Conservation (phyloP, 2,113 vertebrate species). For the Barbus barbus region DNA sequence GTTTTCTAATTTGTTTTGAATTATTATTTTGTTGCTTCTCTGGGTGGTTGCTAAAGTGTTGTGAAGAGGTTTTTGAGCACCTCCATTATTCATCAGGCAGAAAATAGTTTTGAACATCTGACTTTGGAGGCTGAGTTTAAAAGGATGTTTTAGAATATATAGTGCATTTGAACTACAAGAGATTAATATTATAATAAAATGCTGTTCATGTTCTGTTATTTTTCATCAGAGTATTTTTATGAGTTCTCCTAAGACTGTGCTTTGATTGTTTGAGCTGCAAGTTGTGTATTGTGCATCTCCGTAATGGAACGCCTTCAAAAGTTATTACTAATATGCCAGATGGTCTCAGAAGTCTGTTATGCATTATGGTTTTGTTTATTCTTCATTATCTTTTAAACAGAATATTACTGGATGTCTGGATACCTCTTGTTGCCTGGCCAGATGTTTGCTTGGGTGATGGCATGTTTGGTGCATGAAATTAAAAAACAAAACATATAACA, state of each 20-base stretch:
- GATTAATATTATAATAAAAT: neutral
- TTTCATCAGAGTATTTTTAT: neutral
- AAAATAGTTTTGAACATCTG: neutral
- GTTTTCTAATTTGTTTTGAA: neutral
- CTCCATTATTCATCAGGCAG: neutral
- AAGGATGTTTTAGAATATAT: neutral
- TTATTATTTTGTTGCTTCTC: neutral
- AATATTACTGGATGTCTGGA: slow-evolving; percentile 31
- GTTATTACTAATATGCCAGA: slow-evolving; percentile 40
- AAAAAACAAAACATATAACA: neutral
- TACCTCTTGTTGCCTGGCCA: slow-evolving; percentile 14
- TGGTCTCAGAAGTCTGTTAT: slow-evolving; percentile 49
- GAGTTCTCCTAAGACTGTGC: neutral
- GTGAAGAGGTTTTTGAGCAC: neutral
- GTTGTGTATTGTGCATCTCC: slow-evolving; percentile 1
- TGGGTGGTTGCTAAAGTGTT: neutral
- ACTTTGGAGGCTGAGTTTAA: neutral
- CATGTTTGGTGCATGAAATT: neutral
- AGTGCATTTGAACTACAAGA: neutral
- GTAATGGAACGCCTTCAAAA: slow-evolving; percentile 36
- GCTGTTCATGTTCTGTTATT: neutral
- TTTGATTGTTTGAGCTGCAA: neutral
- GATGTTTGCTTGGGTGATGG: neutral
- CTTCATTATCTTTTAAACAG: slow-evolving; percentile 41
- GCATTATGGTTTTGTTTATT: slow-evolving; percentile 46